Base-by-base conservation (phyloP, 2,113 vertebrate genomes). In the Scophthalmus maximus region DNA sequence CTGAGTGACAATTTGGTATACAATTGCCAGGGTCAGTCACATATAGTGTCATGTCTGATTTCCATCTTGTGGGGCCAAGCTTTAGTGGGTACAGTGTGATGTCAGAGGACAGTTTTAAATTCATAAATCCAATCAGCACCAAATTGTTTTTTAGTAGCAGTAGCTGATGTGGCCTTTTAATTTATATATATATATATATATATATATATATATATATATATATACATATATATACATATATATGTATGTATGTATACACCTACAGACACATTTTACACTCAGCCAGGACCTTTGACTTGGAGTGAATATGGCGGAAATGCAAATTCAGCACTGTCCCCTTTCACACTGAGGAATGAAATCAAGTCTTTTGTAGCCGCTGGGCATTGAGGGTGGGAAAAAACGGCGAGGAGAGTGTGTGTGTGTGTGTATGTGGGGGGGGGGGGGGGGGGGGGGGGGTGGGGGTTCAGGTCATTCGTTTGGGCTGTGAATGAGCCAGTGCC, bases 11-110 rank as follows among this genome's bases (percentile, higher is more conserved):
- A 91, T 92, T 92, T 87, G 59, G 75, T 83, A 85, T 89, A 89
- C 87, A 89, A 88, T 91, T 88, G 90, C 87, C 79, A 85, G 66
- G 90, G 85, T 91, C 88, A 90, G 82, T 91, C 86, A 88, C 68
- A 73, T 77, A 86, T 68, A 59, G 76, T 82, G 83, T 81, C 73
- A 78, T 49, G 51, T 64, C 76, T 73, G 81, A 82, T 55, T 87
- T 65, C 38, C 68, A 30, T 85, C 61, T 26, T 50, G 59, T 69
- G 38, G 65, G 73, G 38, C 30, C 61, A 36, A 69, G 47, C 73
- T 76, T 68, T 72, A 63, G 51, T 49, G 40, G 26, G 62, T 60
- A n/a, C 29, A 59, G 27, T 63, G 46, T 66, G 40, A 38, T 64
- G 57, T 55, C 32, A 63, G 59, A 68, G 70, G 60, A 75, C 65